These are phyloP conservation scores for Globodera rostochiensis DNA, from an alignment of 1,140 invertebrate species.

Conservation along the genomic window DNA sequence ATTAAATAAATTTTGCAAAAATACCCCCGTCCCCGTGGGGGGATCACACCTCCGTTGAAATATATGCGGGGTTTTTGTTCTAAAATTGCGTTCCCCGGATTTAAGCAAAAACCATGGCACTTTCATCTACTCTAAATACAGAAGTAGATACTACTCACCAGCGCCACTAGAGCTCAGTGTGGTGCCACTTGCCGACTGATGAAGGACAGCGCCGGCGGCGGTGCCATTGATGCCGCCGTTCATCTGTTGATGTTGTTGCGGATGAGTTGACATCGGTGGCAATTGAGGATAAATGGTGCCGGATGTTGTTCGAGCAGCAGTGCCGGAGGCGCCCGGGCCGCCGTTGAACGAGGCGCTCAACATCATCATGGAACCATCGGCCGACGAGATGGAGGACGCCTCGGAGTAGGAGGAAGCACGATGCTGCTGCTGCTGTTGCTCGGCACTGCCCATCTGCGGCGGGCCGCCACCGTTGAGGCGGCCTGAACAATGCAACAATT, in stretches of 20 bases:
- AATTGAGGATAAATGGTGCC: not conserved
- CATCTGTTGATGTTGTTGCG: not conserved
- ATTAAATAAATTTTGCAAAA: too few species aligned
- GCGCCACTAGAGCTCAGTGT: not conserved
- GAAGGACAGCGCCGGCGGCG: not conserved
- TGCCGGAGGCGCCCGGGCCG: not conserved
- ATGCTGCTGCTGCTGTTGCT: not conserved
- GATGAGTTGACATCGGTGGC: too few species aligned
- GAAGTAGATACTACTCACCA: too few species aligned
- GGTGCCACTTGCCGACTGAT: not conserved
- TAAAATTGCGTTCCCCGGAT: too few species aligned
- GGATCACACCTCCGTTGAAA: too few species aligned
- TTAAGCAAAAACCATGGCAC: too few species aligned
- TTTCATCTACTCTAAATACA: too few species aligned
- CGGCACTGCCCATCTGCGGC: constrained; percentile 3
- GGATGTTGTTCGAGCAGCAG: not conserved
- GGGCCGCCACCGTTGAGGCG: constrained; percentile 15
- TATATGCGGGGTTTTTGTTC: too few species aligned
- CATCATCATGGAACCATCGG: not conserved
- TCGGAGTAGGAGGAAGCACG: constrained; percentile 36
- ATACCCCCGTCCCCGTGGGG: too few species aligned
- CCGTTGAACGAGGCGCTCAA: constrained; percentile 1
- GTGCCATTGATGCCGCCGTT: constrained; percentile 3
- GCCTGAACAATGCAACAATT: too few species aligned
- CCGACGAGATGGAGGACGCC: constrained; percentile 37